A percentile compares a stretch with the other conserved stretches of the same genome.
Conservation (phyloP, 2,888 invertebrate species). For the Diploptera punctata region DNA sequence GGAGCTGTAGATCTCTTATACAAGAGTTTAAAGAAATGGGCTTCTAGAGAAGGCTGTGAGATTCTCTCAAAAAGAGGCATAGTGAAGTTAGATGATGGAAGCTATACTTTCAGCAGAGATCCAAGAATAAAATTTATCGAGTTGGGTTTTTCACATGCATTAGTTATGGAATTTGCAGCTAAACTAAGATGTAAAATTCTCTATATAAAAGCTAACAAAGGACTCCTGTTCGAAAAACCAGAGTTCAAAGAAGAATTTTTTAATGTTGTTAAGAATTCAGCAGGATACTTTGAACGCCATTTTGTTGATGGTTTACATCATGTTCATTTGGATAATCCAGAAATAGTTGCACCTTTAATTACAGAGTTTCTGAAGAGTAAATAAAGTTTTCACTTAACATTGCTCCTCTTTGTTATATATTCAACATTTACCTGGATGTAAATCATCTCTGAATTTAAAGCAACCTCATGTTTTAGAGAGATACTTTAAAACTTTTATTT, state of each 20-base stretch:
- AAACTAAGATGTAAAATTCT: slow-evolving; percentile 49
- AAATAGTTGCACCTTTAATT: slow-evolving; percentile 46
- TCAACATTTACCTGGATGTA: too few species aligned
- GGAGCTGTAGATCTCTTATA: slow-evolving; percentile 17
- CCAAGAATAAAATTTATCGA: slow-evolving; percentile 67
- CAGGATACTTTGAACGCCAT: slow-evolving; percentile 45
- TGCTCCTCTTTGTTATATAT: too few species aligned
- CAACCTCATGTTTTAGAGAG: too few species aligned
- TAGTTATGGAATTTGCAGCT: slow-evolving; percentile 44
- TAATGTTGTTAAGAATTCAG: slow-evolving; percentile 43
- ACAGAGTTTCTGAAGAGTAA: slow-evolving; percentile 43
- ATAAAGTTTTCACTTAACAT: too few species aligned
- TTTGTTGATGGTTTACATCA: slow-evolving; percentile 47
- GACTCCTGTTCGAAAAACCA: slow-evolving; percentile 45
- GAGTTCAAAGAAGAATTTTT: slow-evolving; percentile 44
- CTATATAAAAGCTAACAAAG: slow-evolving; percentile 48
- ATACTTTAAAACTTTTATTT: too few species aligned
- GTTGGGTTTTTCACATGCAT: slow-evolving; percentile 43
- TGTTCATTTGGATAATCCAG: slow-evolving; percentile 48
- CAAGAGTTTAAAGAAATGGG: slow-evolving; percentile 52
- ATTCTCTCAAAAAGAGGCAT: slow-evolving; percentile 74
- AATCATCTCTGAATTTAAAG: too few species aligned
- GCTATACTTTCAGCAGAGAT: slow-evolving; percentile 70
- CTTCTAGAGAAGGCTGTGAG: slow-evolving; percentile 71
- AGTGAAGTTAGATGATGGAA: slow-evolving; percentile 60